Evolutionary conservation across 2,888 invertebrate species (phyloP), one percentile per base, ranked within the genome.

Genomic region (Caenorhabditis sp.): DNA sequence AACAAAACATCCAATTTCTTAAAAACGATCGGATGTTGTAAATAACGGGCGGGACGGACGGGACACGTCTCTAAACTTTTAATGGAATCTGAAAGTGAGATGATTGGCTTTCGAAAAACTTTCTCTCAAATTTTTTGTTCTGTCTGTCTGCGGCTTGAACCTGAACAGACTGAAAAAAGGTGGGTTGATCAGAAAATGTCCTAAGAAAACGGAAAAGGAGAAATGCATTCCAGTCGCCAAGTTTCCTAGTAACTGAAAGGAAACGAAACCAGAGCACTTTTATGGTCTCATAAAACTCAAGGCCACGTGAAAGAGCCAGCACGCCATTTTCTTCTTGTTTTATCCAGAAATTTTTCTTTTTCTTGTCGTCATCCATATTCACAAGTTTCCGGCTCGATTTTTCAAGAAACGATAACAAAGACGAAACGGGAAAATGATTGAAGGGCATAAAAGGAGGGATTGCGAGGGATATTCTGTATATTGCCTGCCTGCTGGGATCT

Each of bases 61-160:
- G 37, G 60, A 44, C 37, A 47, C 26, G 13, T 13, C 40, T 13
- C 11, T 13, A 26, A 61, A 61, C 24, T 67, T 67, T 44, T 76
- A 67, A 76, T 76, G 55, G 67, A 76, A 68, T 76, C 76, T 76
- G 76, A 67, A 76, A 76, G 76, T 76, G 67, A 76, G 76, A 68
- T 76, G 67, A 67, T 76, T 76, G 76, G 56, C 51, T 53, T 5
- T 26, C n/a, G 28, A 47, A 64, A 20, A 65, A 28, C 40, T 40
- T 40, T 40, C 32, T 32, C 9, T 28, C 22, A 50, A 51, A 65
- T 37, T 37, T 35, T 24, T 15, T 15, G 65, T 51, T 32, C 51
- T 65, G 61, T 56, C 47, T 32, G 22, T 1, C 40, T 40, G 40
- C 2, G 40, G 13, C 40, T 20, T 37, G 51, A 40, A 55, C 32